Base-by-base conservation (phyloP, 2,888 invertebrate species). In the Crematogaster levior region DNA sequence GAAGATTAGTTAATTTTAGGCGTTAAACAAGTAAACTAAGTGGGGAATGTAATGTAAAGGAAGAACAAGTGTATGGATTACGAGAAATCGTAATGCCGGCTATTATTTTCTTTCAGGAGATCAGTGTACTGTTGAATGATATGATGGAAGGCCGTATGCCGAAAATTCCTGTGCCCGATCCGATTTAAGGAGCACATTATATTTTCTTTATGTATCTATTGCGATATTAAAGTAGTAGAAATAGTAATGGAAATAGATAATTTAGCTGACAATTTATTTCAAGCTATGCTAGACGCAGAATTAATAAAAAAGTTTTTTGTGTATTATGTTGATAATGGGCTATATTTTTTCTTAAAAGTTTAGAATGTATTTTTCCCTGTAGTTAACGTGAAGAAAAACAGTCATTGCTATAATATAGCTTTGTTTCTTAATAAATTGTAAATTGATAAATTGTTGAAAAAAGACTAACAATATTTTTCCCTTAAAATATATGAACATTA, bases 131-230 rank as follows among this genome's bases (percentile, higher is more conserved):
- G 68, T 88, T 94, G 9, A 92, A 92, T 12, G 92, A 94, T 56
- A 93, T 94, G 93, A 88, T 94, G 84, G 94, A 94, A 87, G 92
- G 93, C 43, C 91, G 91, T 65, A 90, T 88, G 37, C 88, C 90
- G 34, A 92, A 92, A 85, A 93, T 94, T 82, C 92, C 91, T 3
- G 92, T 94, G 74, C 93, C 93, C 1, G 94, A 93, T 81, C 94
- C 94, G 15, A 91, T 91, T 65, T 94, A 91, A 83, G 24, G 9
- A 21, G 9, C 15, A 37, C 10, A 24, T 7, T n/a, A 15, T 56
- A 48, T 58, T 51, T 30, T 37, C 10, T 7, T 40, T 34, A 21
- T 30, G n/a, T 5, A 37, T 30, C 24, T n/a, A n/a, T 75, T 53
- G n/a, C 18, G 10, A 43, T 53, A 53, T 53, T 75, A 66, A 27